Percentiles rank a stretch among this genome's conserved stretches.
Conservation (phyloP, 2,888 invertebrate species). For the Sesia apiformis region DNA sequence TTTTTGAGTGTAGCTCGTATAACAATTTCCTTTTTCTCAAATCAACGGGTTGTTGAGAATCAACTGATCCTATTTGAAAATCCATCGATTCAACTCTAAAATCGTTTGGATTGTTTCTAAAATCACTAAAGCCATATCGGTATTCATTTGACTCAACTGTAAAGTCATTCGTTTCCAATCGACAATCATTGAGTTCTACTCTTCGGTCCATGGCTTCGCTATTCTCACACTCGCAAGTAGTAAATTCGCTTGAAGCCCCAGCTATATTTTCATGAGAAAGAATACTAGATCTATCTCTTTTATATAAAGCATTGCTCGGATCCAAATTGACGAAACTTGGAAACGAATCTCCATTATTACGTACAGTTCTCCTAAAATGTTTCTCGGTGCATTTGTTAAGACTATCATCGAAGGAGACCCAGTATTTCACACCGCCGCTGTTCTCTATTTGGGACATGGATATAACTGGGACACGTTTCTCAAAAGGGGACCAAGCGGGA, state of each 20-base stretch:
- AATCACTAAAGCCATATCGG: no score
- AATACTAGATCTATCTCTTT: background rate
- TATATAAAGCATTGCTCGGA: slow-evolving; percentile 2
- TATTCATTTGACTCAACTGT: slow-evolving; percentile 20
- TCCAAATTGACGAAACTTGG: slow-evolving; percentile 45
- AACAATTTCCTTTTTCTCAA: slow-evolving; percentile 23
- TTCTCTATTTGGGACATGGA: slow-evolving; percentile 57
- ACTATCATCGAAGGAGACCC: slow-evolving; percentile 59
- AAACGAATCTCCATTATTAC: slow-evolving; percentile 28
- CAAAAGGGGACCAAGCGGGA: slow-evolving; percentile 42
- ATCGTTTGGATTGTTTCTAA: background rate
- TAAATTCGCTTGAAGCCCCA: slow-evolving; percentile 13
- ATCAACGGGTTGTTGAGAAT: slow-evolving; percentile 7
- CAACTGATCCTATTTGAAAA: background rate
- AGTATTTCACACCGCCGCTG: slow-evolving; percentile 57
- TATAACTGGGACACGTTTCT: slow-evolving; percentile 39
- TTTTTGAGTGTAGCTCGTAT: slow-evolving; percentile 26
- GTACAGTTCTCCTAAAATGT: slow-evolving; percentile 9
- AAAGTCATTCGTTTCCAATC: slow-evolving; percentile 6
- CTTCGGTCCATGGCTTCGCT: background rate
- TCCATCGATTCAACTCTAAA: background rate
- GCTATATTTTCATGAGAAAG: slow-evolving; percentile 4
- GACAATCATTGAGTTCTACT: background rate
- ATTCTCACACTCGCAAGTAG: background rate
- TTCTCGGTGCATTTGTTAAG: slow-evolving; percentile 14